phyloP scores from a whole-genome alignment of 2,888 invertebrate genomes.

The Torymus aiolomorphi region DNA sequence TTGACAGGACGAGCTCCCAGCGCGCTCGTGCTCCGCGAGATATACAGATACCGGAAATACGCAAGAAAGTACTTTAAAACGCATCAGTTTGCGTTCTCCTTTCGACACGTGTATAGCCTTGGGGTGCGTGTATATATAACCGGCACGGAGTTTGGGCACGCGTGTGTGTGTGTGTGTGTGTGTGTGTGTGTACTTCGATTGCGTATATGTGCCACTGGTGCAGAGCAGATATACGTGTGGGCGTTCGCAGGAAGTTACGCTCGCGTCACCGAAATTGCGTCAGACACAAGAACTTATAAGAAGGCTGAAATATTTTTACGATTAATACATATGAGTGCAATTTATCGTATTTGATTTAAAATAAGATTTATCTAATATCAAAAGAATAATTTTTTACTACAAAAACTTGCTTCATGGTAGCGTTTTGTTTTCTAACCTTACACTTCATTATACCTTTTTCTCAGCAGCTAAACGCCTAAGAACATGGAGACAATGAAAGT shows the following conservation, averaged over 20 bases:
- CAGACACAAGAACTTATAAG: background rate
- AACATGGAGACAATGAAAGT: no score
- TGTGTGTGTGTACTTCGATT: constrained; percentile 8
- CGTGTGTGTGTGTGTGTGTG: constrained; percentile 35
- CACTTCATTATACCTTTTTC: no score
- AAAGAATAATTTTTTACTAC: no score
- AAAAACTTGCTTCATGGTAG: no score
- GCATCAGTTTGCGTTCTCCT: constrained; percentile 22
- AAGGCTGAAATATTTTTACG: no score
- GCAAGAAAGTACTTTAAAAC: constrained; percentile 50
- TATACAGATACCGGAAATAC: constrained; percentile 30
- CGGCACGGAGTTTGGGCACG: background rate
- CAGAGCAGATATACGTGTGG: constrained; percentile 7
- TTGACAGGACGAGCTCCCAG: constrained; percentile 63
- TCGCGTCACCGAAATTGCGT: constrained; percentile 39
- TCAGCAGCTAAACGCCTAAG: no score
- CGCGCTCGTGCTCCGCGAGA: constrained; percentile 11
- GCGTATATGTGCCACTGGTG: no score
- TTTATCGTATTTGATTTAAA: no score
- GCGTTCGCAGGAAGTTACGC: constrained; percentile 15
- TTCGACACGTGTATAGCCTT: constrained; percentile 6
- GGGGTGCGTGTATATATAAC: background rate
- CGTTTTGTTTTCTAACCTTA: no score
- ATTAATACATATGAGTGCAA: no score
- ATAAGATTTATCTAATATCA: no score